Base-by-base conservation (phyloP, 1,140 invertebrate species). In the Euwallacea fornicatus region DNA sequence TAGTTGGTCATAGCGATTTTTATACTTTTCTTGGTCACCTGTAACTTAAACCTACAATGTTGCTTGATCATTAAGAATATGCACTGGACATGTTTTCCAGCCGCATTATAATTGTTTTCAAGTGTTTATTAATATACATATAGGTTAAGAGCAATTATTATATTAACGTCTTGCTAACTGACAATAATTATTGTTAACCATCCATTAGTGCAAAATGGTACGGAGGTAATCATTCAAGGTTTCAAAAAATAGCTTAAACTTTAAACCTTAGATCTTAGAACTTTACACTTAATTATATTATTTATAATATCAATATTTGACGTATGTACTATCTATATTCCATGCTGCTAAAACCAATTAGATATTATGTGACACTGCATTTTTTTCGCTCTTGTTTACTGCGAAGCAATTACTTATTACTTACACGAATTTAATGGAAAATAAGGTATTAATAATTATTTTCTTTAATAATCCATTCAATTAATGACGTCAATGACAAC, bases 211-310 rank as follows among this genome's bases (percentile, higher is more conserved):
- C 21, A 43, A 61, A 61, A 61, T 61, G n/a, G 21, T n/a, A 41
- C 59, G 33, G 42, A 43, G 61, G 46, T 64, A 64, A 47, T 47
- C 13, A 64, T 64, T 64, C 61, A 64, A 64, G 61, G 61, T 46
- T 61, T 61, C 9, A 64, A 64, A 64, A 64, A 64, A 64, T 64
- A 50, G 61, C 46, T 64, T 64, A 64, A 64, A 64, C 61, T 64
- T 64, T 64, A 64, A 64, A 64, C 61, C 61, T 64, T 64, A 50
- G 46, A 64, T 41, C 43, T 64, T 64, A 33, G 21, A 15, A 47
- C 46, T 64, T 47, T 46, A 43, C 59, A 61, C 59, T 61, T 54
- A 54, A 54, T 7, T 15, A 46, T 47, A 7, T 16, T 63, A 50
- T 63, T 63, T 46, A 46, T 63, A 46, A 63, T 66, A 66, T 66